A percentile compares a stretch with the other conserved stretches of the same genome.
Evolutionary conservation across 2,797 vertebrate species (phyloP).

Genomic region (Rousettus madagascariensis): DNA sequence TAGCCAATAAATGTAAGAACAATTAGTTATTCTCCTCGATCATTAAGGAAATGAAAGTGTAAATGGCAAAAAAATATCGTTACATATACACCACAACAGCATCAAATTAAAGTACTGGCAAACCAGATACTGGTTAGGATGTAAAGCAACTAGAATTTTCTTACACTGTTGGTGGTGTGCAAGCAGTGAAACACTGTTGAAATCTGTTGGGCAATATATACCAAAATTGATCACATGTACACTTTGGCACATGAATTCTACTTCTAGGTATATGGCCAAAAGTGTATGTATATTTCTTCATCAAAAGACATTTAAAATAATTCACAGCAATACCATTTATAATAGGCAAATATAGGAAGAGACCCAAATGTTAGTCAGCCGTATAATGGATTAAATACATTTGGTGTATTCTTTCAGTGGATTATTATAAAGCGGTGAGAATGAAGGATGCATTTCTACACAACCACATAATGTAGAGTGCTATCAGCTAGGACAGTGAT

Average conservation of each 20-base stretch:
- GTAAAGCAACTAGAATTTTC: not conserved
- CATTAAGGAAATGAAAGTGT: not conserved
- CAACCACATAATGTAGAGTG: not conserved
- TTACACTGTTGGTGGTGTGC: not conserved
- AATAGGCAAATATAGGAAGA: not conserved
- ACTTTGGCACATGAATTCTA: not conserved
- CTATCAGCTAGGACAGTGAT: not conserved
- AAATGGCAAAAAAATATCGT: not conserved
- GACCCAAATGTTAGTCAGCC: not conserved
- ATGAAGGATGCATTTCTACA: not conserved
- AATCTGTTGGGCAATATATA: not conserved
- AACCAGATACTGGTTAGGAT: not conserved
- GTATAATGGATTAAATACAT: not conserved
- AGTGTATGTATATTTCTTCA: not conserved
- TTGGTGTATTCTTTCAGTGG: not conserved
- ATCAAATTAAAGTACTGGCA: not conserved
- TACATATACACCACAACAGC: not conserved
- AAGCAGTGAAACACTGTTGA: not conserved
- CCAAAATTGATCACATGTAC: not conserved
- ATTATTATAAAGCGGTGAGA: not conserved
- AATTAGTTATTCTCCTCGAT: not conserved
- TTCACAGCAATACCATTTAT: not conserved
- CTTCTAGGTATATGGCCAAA: not conserved
- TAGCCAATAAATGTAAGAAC: not conserved
- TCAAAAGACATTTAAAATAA: not conserved